A percentile compares a stretch with the other conserved stretches of the same genome.
phyloP scores from a whole-genome alignment of 1,140 invertebrate genomes.

The Agrilus planipennis region DNA sequence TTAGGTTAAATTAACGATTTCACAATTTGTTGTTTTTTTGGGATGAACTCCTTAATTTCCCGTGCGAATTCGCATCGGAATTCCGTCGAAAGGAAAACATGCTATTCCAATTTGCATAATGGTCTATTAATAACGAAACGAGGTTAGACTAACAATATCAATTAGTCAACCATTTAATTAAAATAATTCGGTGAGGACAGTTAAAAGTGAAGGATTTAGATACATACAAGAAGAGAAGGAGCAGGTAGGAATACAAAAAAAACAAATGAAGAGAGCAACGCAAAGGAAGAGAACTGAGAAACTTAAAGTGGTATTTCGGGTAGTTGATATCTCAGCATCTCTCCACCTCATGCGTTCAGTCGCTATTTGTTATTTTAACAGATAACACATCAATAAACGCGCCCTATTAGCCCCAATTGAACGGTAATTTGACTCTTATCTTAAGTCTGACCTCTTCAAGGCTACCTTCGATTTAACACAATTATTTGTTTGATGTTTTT shows the following conservation, averaged over 20 bases:
- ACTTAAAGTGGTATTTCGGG: constrained; percentile 13
- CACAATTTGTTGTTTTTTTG: too few species aligned
- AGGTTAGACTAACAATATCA: constrained; percentile 11
- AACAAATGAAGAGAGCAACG: neutral
- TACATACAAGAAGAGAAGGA: too few species aligned
- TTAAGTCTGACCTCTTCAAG: too few species aligned
- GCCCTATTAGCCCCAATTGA: constrained; percentile 15
- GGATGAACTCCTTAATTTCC: too few species aligned
- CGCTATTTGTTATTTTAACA: constrained; percentile 15
- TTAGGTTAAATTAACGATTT: too few species aligned
- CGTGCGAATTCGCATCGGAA: too few species aligned
- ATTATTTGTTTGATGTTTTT: too few species aligned
- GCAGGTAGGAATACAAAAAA: constrained; percentile 6
- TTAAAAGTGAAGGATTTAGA: constrained; percentile 3
- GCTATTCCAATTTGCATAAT: constrained; percentile 6
- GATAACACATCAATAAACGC: constrained; percentile 14
- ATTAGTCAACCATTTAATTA: constrained; percentile 15
- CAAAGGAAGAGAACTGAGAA: neutral
- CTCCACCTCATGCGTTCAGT: constrained; percentile 7
- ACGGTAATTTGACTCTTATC: constrained; percentile 14
- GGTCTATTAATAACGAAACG: constrained; percentile 8
- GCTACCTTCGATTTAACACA: too few species aligned
- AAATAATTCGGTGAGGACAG: constrained; percentile 7
- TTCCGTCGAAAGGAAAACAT: neutral
- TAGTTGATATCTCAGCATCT: constrained; percentile 12